These are phyloP conservation scores for Antitype chi DNA, from an alignment of 2,888 invertebrate species.

Conservation along the genomic window DNA sequence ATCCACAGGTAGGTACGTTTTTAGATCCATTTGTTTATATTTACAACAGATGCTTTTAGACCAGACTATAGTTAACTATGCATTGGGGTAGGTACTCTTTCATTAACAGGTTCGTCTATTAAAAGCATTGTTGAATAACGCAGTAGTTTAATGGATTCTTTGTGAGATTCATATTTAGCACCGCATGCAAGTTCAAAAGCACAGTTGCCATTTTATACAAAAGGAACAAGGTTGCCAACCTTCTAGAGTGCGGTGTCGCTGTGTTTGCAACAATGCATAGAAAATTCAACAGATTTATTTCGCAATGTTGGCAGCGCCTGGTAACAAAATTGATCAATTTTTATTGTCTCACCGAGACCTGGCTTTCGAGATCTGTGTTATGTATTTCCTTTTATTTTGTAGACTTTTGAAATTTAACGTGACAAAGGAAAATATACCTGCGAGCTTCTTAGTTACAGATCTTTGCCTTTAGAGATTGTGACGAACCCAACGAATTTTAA, in stretches of 20 bases:
- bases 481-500: too few relatives aligned
- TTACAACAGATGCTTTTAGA: too few relatives aligned
- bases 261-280: constrained; percentile 32
- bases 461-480: not conserved
- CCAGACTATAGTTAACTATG: too few relatives aligned
- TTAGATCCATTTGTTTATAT: too few relatives aligned
- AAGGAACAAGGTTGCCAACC: constrained; percentile 20
- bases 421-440: not conserved
- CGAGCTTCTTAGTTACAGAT: not conserved
- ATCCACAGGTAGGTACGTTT: not conserved
- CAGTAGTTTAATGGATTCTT: not conserved
- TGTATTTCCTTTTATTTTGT: constrained; percentile 44
- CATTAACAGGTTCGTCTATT: not conserved
- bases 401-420: not conserved
- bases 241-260: not conserved
- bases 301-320: constrained; percentile 33
- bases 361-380: constrained; percentile 25
- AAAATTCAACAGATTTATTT: constrained; percentile 50
- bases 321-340: constrained; percentile 58
- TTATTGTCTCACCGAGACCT: constrained; percentile 46
- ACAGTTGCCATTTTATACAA: constrained; percentile 16
- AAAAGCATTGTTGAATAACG: not conserved
- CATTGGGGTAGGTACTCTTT: not conserved
- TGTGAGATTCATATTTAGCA: not conserved
- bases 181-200: not conserved